Evolutionary conservation across 2,888 invertebrate genomes (phyloP).

Genomic region (Tinea semifulvella): DNA sequence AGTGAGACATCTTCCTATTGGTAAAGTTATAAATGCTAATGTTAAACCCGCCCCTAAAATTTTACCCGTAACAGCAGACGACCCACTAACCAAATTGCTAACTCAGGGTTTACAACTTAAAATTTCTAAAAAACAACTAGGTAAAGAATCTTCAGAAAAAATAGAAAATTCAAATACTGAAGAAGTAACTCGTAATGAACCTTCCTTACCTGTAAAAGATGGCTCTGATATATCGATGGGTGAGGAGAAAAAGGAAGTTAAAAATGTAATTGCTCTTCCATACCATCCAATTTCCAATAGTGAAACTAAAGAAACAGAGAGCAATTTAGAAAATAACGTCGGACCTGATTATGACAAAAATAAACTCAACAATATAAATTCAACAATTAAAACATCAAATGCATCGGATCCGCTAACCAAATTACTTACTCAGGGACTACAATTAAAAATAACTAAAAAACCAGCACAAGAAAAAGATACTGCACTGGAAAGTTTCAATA

Average conservation of each 20-base stretch:
- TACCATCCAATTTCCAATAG: background rate
- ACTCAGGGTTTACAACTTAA: background rate
- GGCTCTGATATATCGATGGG: background rate
- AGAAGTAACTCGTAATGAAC: background rate
- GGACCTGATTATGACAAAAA: background rate
- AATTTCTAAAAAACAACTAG: background rate
- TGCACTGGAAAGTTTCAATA: background rate
- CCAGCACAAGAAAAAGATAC: background rate
- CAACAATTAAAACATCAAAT: background rate
- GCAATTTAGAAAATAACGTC: background rate
- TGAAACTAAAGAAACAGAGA: background rate
- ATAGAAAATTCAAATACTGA: background rate
- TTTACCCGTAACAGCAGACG: background rate
- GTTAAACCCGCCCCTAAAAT: background rate
- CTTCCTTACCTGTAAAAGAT: background rate
- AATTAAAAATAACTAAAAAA: slow-evolving; percentile 5
- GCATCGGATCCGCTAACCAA: background rate
- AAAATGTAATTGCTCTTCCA: background rate
- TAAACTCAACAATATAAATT: too few species aligned
- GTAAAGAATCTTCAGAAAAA: background rate
- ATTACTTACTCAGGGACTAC: background rate
- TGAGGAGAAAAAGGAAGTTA: background rate
- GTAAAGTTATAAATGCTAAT: background rate
- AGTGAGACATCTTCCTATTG: background rate
- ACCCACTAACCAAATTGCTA: background rate